Conservation (phyloP, 2,113 vertebrate species). For the Aphyosemion australe region DNA sequence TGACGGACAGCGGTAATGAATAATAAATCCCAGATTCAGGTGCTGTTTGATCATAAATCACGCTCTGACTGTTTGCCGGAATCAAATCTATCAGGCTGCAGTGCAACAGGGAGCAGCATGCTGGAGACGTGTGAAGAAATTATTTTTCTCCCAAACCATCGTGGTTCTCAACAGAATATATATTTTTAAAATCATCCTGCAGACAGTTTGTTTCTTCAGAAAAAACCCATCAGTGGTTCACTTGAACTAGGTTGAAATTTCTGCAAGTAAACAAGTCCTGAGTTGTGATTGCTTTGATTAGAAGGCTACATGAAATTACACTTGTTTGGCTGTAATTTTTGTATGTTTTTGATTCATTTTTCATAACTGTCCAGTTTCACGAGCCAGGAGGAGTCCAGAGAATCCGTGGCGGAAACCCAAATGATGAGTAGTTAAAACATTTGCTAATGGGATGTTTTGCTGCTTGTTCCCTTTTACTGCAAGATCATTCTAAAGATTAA, state of each 20-base stretch:
- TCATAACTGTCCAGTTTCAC: slow-evolving; percentile 44
- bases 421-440: slow-evolving; percentile 56
- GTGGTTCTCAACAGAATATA: slow-evolving; percentile 18
- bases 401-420: too few relatives aligned
- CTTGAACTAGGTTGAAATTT: slow-evolving; percentile 36
- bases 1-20: slow-evolving; percentile 75
- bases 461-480: slow-evolving; percentile 75
- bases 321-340: slow-evolving; percentile 43
- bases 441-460: slow-evolving; percentile 69
- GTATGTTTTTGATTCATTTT: slow-evolving; percentile 59
- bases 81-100: slow-evolving; percentile 72
- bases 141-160: slow-evolving; percentile 44
- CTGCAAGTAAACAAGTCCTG: slow-evolving; percentile 47
- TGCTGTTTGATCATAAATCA: slow-evolving; percentile 78
- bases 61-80: slow-evolving; percentile 60
- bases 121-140: slow-evolving; percentile 52
- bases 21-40: slow-evolving; percentile 77
- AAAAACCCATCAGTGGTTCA: slow-evolving; percentile 11
- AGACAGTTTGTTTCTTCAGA: slow-evolving; percentile 19
- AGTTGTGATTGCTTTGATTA: slow-evolving; percentile 13
- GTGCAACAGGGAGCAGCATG: slow-evolving; percentile 55
- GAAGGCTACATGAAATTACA: slow-evolving; percentile 24
- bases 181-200: slow-evolving; percentile 29
- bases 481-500: slow-evolving; percentile 80
- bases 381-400: slow-evolving; percentile 34